Evolutionary conservation across 1,140 invertebrate species (phyloP), one percentile per base, ranked within the genome.

Genomic region (Drosophila sechellia): DNA sequence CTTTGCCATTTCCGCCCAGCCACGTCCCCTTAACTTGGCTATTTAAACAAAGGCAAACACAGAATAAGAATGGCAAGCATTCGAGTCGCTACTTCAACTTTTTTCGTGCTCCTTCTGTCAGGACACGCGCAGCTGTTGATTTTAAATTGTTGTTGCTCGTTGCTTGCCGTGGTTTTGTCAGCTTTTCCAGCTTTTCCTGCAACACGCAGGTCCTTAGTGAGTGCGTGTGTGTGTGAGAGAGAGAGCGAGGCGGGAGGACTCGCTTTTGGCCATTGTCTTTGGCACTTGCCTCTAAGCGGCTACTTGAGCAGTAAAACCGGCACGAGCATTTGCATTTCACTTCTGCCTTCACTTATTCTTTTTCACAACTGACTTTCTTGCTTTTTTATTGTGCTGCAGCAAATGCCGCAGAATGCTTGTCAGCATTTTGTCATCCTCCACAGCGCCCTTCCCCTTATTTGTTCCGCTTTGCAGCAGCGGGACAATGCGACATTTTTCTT

Each of bases 91-190:
- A 56, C 49, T 71, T 53, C 34, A 77, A 69, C 49, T 50, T 64
- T 73, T 58, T 73, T 70, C 73, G 61, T 60, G 35, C 59, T 52
- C 34, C 77, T 69, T 56, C 53, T 64, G 40, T 61, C 42, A 66
- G 59, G 46, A 81, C 72, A 81, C 85, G 78, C 83, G 75, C 83
- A 87, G 81, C 81, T 86, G 81, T 86, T 86, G 83, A 83, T 83
- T 86, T 86, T 79, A 79, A 87, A 81, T 86, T 74, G 79, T 71
- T 69, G 65, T 87, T 63, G 17, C 78, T 52, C 40, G 72, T 57
- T 68, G 61, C 69, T 85, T 68, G 55, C 73, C 78, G 81, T 59
- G 79, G 83, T 79, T 83, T 86, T 86, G 69, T 83, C 61, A 75
- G 57, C 72, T 76, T 79, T 66, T 50, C 52, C 61, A 45, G 8